A percentile compares a stretch with the other conserved stretches of the same genome.
These are phyloP conservation scores for Siniperca undulata DNA, from an alignment of 2,797 vertebrate genomes.

Conservation along the genomic window DNA sequence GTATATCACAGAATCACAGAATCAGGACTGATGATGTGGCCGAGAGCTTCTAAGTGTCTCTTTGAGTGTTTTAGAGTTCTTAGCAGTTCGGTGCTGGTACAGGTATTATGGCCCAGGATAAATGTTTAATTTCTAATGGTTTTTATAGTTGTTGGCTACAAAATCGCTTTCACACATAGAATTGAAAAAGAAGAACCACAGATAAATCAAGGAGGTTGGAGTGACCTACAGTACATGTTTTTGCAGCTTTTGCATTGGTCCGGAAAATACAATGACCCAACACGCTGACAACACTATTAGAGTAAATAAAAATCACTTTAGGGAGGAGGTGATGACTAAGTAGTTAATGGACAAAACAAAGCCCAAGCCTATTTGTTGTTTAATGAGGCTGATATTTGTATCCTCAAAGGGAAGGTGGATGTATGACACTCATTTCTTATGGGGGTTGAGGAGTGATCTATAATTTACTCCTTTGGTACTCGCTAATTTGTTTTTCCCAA, in stretches of 20 bases:
- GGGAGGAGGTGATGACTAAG: slow-evolving; percentile 15
- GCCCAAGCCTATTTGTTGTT: slow-evolving; percentile 19
- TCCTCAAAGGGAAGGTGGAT: slow-evolving; percentile 24
- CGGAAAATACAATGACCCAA: slow-evolving; percentile 18
- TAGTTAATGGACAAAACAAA: slow-evolving; percentile 24
- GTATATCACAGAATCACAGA: not conserved
- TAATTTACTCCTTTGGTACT: slow-evolving; percentile 7
- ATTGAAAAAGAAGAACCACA: slow-evolving; percentile 25
- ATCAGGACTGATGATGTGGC: slow-evolving; percentile 12
- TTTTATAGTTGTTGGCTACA: slow-evolving; percentile 66
- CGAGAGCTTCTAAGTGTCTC: slow-evolving; percentile 17
- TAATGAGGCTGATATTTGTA: slow-evolving; percentile 49
- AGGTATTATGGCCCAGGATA: slow-evolving; percentile 50
- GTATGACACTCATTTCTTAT: slow-evolving; percentile 17
- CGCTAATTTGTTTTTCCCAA: slow-evolving; percentile 15
- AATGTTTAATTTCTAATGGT: slow-evolving; percentile 62
- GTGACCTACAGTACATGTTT: slow-evolving; percentile 25
- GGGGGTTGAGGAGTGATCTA: slow-evolving; percentile 18
- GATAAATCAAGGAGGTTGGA: slow-evolving; percentile 44
- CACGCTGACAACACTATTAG: slow-evolving; percentile 12
- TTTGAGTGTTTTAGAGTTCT: slow-evolving; percentile 50
- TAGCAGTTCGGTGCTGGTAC: slow-evolving; percentile 36
- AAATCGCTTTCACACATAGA: slow-evolving; percentile 31
- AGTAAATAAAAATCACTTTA: slow-evolving; percentile 31
- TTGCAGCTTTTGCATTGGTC: slow-evolving; percentile 4